These are phyloP conservation scores for Rhea americana DNA, from an alignment of 2,113 vertebrate species.

Conservation along the genomic window DNA sequence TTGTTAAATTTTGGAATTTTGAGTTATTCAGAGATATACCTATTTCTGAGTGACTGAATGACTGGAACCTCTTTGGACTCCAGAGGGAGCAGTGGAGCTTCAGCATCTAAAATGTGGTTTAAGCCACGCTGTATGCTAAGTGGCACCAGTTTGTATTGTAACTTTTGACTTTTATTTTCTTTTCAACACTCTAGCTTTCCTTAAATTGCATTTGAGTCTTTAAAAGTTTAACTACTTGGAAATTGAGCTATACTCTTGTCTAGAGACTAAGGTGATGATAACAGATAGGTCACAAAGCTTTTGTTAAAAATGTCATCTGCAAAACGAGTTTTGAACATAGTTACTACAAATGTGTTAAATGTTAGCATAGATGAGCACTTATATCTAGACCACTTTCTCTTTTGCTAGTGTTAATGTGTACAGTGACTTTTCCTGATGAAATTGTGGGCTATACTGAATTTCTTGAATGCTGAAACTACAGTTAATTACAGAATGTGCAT, in stretches of 20 bases:
- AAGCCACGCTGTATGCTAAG: not conserved
- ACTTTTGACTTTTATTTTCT: accelerated
- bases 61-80: not conserved
- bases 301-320: not conserved
- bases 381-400: accelerated
- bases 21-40: not conserved
- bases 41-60: not conserved
- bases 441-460: not conserved
- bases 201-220: not conserved
- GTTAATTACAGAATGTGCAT: not conserved
- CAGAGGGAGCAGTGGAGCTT: not conserved
- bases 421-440: not conserved
- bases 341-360: not conserved
- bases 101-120: not conserved
- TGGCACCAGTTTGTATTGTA: not conserved
- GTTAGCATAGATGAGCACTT: not conserved
- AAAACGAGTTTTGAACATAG: accelerated
- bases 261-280: not conserved
- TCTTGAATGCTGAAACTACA: not conserved
- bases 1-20: not conserved
- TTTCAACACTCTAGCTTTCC: not conserved
- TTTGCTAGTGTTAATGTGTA: not conserved
- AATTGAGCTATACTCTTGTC: not conserved
- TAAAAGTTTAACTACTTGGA: not conserved
- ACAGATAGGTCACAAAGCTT: not conserved